These are phyloP conservation scores for Cinclus mexicanus DNA, from an alignment of 2,113 vertebrate species.

Conservation along the genomic window DNA sequence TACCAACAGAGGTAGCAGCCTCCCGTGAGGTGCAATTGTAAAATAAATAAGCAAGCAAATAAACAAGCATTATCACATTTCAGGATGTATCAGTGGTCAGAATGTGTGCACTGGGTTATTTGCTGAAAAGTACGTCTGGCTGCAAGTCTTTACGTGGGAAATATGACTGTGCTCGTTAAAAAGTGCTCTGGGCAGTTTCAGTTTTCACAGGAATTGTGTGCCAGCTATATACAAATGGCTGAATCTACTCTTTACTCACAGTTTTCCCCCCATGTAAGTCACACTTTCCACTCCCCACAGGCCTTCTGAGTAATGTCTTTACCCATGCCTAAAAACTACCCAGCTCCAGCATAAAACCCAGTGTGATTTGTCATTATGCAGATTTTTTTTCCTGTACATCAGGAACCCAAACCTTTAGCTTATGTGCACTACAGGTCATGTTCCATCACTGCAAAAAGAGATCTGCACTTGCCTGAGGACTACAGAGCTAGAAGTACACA, in stretches of 20 bases:
- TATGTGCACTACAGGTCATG: not conserved
- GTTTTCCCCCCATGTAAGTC: not conserved
- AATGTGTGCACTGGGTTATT: not conserved
- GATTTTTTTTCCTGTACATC: not conserved
- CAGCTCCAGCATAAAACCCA: not conserved
- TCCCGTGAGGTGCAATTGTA: not conserved
- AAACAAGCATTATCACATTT: not conserved
- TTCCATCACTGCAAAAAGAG: not conserved
- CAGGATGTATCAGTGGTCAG: not conserved
- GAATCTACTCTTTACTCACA: not conserved
- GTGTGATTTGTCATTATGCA: not conserved
- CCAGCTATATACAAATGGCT: not conserved
- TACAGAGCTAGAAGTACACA: not conserved
- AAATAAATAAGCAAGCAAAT: not conserved
- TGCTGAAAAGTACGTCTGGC: not conserved
- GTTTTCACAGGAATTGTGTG: not conserved
- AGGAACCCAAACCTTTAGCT: not conserved
- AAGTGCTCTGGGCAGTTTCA: not conserved
- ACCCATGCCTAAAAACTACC: not conserved
- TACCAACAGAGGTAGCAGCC: not conserved
- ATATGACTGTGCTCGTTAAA: not conserved
- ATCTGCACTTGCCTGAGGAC: not conserved
- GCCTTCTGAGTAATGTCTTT: not conserved
- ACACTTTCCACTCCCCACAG: not conserved
- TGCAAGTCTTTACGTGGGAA: not conserved